phyloP scores from a whole-genome alignment of 2,797 vertebrate species.

The Anableps anableps region DNA sequence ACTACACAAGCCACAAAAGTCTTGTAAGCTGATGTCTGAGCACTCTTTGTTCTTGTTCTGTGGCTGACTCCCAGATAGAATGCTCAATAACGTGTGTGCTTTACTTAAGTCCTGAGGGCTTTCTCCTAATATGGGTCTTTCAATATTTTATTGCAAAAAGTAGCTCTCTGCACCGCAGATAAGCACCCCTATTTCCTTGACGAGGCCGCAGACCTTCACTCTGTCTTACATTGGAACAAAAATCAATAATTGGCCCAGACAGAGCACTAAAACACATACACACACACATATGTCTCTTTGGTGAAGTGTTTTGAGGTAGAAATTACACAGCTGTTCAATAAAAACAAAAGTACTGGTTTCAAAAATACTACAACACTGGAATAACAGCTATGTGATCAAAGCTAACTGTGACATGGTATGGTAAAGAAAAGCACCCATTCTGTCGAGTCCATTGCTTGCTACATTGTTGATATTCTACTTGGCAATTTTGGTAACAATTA shows the following conservation, averaged over 20 bases:
- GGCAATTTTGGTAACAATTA: constrained; percentile 9
- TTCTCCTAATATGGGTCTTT: constrained; percentile 54
- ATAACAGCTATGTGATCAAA: constrained; percentile 18
- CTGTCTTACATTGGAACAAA: constrained; percentile 45
- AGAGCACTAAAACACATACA: constrained; percentile 39
- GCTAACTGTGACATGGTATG: constrained; percentile 21
- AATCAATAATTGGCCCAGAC: constrained; percentile 63
- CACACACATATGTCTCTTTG: constrained; percentile 43
- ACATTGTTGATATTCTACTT: constrained; percentile 10
- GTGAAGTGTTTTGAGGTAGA: constrained; percentile 20
- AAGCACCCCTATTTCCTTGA: constrained; percentile 48
- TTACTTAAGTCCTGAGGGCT: constrained; percentile 49
- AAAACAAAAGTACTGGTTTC: constrained; percentile 26
- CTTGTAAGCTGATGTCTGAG: constrained; percentile 15
- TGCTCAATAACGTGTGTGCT: constrained; percentile 44
- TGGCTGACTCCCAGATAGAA: constrained; percentile 30
- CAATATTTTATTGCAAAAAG: constrained; percentile 58
- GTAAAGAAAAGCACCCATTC: not conserved
- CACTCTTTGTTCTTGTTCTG: constrained; percentile 12
- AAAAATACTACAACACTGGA: constrained; percentile 7
- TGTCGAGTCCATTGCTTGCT: not conserved
- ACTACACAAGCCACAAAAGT: constrained; percentile 22
- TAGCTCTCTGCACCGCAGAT: constrained; percentile 43
- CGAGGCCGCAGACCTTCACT: constrained; percentile 31
- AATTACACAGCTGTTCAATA: constrained; percentile 39